A percentile compares a stretch with the other conserved stretches of the same genome.
These are phyloP conservation scores for Drosophila asahinai DNA, from an alignment of 1,140 invertebrate genomes.

Conservation along the genomic window DNA sequence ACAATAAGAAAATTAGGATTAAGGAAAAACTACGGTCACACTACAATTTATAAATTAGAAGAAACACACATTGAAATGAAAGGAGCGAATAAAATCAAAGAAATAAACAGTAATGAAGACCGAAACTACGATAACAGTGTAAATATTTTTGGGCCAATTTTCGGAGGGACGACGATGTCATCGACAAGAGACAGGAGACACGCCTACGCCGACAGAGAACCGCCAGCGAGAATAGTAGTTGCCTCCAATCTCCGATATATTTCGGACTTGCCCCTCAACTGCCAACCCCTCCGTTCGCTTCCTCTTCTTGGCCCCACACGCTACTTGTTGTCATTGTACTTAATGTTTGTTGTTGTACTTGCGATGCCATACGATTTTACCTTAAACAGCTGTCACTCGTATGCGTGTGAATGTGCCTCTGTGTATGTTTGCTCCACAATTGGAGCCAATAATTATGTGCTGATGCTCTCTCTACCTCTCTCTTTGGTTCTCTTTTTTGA, in stretches of 20 bases:
- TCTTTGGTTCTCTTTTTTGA: conserved; percentile 12
- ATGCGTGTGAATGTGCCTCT: conserved; percentile 27
- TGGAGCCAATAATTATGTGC: conserved; percentile 56
- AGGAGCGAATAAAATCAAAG: no score
- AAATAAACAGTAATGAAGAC: no score
- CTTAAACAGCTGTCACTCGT: conserved; percentile 76
- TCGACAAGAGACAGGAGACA: conserved; percentile 12
- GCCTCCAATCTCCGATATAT: conserved; percentile 16
- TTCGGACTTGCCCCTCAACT: neutral
- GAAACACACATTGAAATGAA: no score
- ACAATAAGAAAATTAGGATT: no score
- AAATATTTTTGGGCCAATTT: conserved; percentile 3
- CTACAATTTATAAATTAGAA: no score
- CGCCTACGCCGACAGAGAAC: conserved; percentile 10
- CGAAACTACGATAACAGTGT: no score
- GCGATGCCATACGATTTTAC: conserved; percentile 55
- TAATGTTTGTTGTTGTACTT: conserved; percentile 46
- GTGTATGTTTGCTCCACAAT: conserved; percentile 52
- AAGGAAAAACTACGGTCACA: no score
- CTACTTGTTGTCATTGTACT: conserved; percentile 66
- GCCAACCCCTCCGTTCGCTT: neutral
- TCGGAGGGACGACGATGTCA: conserved; percentile 11
- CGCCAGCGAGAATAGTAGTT: conserved; percentile 4
- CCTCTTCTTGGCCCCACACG: conserved; percentile 2
- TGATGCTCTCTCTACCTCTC: conserved; percentile 18